A percentile compares a stretch with the other conserved stretches of the same genome.
Evolutionary conservation across 23 tunicate species (phyloP).

Genomic region (Clavelina lepadiformis): DNA sequence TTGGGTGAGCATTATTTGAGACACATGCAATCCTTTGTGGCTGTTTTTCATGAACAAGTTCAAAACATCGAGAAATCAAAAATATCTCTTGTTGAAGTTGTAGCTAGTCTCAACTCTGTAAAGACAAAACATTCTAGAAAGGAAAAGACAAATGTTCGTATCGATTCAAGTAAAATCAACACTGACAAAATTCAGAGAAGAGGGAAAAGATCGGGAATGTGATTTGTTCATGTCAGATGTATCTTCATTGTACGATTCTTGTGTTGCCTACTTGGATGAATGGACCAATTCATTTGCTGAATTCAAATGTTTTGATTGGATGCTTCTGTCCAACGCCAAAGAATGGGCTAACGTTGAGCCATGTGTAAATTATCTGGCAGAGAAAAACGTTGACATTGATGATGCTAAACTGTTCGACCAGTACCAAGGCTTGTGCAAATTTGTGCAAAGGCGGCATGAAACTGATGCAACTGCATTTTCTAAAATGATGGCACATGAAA

Average conservation of each 20-base stretch:
- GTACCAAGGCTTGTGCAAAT: conserved; percentile 24
- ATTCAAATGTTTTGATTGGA: conserved; percentile 35
- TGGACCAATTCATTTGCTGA: conserved; percentile 34
- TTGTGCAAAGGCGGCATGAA: conserved; percentile 28
- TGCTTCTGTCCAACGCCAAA: conserved; percentile 21
- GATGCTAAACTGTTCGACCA: conserved; percentile 33
- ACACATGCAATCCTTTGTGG: conserved; percentile 24
- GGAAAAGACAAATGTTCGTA: conserved; percentile 20
- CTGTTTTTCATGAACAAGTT: conserved; percentile 22
- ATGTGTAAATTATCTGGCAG: conserved; percentile 19
- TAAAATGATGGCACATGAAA: conserved; percentile 24
- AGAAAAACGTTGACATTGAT: conserved; percentile 40
- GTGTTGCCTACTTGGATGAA: conserved; percentile 32
- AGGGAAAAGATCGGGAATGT: conserved; percentile 20
- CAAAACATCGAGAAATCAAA: conserved; percentile 22
- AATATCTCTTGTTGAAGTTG: conserved; percentile 29
- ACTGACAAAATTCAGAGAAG: conserved; percentile 18
- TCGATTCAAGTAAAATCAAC: conserved; percentile 23
- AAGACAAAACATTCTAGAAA: conserved; percentile 23
- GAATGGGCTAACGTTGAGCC: conserved; percentile 27
- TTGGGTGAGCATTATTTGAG: conserved; percentile 13
- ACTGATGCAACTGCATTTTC: conserved; percentile 19
- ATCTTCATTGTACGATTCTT: conserved; percentile 23
- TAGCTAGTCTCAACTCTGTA: conserved; percentile 22
- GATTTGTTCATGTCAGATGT: conserved; percentile 26